Conservation (phyloP, 2,797 vertebrate species). For the Poliocrania exsul region DNA sequence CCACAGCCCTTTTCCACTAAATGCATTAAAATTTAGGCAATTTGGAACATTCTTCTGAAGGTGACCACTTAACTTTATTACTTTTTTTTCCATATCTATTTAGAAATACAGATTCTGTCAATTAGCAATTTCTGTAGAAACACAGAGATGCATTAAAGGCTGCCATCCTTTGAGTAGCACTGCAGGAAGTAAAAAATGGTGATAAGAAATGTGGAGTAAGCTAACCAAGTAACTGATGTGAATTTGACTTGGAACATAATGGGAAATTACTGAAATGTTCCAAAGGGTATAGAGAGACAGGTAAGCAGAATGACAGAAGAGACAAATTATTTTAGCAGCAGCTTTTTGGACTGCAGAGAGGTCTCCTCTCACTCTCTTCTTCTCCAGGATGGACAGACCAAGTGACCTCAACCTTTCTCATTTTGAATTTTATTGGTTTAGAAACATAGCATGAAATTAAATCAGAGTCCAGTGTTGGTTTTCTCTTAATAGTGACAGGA, state of each 20-base stretch:
- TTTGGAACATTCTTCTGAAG: background rate
- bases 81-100: background rate
- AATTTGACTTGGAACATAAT: background rate
- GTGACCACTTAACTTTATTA: background rate
- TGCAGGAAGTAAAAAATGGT: background rate
- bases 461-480: background rate
- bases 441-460: background rate
- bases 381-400: background rate
- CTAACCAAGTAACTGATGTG: background rate
- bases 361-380: background rate
- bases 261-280: background rate
- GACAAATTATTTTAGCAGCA: background rate
- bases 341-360: background rate
- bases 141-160: background rate
- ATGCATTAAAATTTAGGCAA: background rate
- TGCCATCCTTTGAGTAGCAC: background rate
- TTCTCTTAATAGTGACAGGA: background rate
- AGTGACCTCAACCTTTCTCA: background rate
- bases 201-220: background rate
- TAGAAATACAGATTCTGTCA: background rate
- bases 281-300: background rate
- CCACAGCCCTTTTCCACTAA: background rate
- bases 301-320: background rate
- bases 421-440: background rate
- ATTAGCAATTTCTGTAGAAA: background rate